Evolutionary conservation across 2,113 vertebrate species (phyloP).

Genomic region (Mungos mungo): DNA sequence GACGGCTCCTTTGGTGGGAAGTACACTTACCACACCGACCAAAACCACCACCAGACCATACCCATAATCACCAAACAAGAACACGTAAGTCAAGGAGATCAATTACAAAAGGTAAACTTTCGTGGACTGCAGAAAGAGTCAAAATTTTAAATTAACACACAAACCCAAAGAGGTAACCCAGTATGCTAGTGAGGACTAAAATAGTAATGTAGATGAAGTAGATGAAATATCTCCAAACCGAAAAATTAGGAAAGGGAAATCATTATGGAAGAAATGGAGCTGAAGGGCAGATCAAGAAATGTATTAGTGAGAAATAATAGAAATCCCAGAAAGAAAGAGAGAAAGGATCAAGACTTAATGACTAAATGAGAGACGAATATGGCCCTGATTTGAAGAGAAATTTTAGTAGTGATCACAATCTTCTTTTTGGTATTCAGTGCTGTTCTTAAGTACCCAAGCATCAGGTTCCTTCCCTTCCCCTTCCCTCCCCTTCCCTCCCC

Average conservation of each 20-base stretch:
- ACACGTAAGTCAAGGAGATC: neutral
- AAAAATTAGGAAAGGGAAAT: neutral
- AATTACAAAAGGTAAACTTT: neutral
- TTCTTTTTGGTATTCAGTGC: neutral
- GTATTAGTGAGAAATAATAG: neutral
- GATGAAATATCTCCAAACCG: neutral
- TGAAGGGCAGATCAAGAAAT: neutral
- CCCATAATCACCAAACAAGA: too few species aligned
- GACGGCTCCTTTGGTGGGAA: neutral
- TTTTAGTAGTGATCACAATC: neutral
- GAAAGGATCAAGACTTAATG: neutral
- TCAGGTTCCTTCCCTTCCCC: neutral
- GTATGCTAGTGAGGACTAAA: neutral
- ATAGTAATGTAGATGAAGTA: neutral
- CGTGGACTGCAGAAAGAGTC: neutral
- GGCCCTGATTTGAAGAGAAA: neutral
- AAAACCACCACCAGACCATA: neutral
- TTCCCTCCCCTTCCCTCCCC: rapidly evolving
- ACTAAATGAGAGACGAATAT: neutral
- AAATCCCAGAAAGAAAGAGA: neutral
- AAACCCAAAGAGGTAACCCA: neutral
- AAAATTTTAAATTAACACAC: neutral
- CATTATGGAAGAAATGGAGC: neutral
- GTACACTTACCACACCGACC: neutral
- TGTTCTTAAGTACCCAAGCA: neutral